These are phyloP conservation scores for Campoletis sonorensis DNA, from an alignment of 1,140 invertebrate genomes.

Conservation along the genomic window DNA sequence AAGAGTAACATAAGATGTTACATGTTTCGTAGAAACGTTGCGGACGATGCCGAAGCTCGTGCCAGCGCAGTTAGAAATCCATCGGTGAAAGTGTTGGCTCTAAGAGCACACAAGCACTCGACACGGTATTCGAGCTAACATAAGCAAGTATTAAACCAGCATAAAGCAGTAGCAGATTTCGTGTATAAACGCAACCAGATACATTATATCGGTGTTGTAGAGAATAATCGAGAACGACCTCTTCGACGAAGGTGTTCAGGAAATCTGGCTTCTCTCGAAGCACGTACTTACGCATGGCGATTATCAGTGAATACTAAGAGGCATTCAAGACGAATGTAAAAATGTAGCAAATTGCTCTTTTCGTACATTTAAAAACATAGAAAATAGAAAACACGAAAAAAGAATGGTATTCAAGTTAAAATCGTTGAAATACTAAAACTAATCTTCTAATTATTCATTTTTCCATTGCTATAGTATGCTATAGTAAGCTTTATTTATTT, in stretches of 20 bases:
- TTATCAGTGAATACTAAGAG: no score
- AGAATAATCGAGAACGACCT: slow-evolving; percentile 9
- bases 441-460: no score
- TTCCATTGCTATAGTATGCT: no score
- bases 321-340: background rate
- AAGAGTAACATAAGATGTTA: background rate
- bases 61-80: slow-evolving; percentile 67
- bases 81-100: slow-evolving; percentile 70
- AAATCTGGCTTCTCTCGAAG: no score
- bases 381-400: no score
- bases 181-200: slow-evolving; percentile 20
- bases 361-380: no score
- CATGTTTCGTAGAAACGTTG: slow-evolving; percentile 39
- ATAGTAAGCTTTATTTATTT: no score
- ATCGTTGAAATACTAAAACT: no score
- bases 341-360: no score
- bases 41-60: slow-evolving; percentile 52
- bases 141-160: slow-evolving; percentile 22
- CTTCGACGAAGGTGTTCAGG: slow-evolving; percentile 4
- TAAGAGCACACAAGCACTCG: slow-evolving; percentile 38
- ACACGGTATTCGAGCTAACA: slow-evolving; percentile 39
- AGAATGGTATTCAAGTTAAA: no score
- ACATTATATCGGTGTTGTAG: slow-evolving; percentile 7
- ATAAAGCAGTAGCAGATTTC: slow-evolving; percentile 18
- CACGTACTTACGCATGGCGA: no score